Evolutionary conservation across 2,797 vertebrate species (phyloP).

Genomic region (Anguilla marmorata): DNA sequence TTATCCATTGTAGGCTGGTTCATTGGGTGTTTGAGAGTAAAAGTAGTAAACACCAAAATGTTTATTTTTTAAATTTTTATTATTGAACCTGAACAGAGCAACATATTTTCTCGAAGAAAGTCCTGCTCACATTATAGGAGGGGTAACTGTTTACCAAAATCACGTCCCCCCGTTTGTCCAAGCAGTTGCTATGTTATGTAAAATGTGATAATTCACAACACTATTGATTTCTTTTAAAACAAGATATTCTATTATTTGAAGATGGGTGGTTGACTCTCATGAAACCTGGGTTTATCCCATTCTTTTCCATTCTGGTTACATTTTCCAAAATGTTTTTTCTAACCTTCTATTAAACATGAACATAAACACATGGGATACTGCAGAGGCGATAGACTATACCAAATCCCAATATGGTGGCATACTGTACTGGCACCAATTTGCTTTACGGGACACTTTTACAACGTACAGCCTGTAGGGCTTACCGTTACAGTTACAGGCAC

Average conservation of each 20-base stretch:
- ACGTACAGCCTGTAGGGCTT: background rate
- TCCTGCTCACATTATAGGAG: background rate
- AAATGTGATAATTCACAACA: background rate
- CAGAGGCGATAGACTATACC: background rate
- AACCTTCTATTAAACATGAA: background rate
- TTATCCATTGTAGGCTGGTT: background rate
- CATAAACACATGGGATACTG: too few relatives aligned
- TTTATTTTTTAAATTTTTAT: background rate
- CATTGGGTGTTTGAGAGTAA: background rate
- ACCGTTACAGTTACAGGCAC: background rate
- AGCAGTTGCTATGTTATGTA: background rate
- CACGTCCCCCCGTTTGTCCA: background rate
- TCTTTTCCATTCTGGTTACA: background rate
- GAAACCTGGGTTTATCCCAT: background rate
- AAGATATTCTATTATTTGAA: background rate
- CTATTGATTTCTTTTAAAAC: background rate
- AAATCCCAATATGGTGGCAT: background rate
- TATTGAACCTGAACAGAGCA: background rate
- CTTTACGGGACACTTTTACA: background rate
- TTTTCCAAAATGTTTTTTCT: background rate
- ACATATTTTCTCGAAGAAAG: background rate
- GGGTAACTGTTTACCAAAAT: background rate
- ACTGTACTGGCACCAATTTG: background rate
- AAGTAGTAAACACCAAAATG: background rate
- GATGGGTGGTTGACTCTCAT: background rate